Conservation (phyloP, 2,888 invertebrate genomes). For the Cryptosula pallasiana region DNA sequence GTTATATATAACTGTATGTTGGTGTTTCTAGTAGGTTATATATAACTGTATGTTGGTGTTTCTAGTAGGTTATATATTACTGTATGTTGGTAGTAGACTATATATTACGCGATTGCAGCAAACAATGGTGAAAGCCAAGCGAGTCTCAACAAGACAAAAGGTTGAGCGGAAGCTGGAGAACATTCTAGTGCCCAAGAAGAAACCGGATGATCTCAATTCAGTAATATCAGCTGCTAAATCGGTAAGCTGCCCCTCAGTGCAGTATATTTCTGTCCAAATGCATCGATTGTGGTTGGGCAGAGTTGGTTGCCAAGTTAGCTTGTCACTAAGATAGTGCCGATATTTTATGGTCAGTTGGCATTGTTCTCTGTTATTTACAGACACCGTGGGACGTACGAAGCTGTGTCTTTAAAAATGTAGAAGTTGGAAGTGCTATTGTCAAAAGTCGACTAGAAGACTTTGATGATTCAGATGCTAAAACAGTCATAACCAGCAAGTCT, state of each 20-base stretch:
- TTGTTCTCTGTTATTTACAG: background rate
- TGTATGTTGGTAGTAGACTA: too few relatives aligned
- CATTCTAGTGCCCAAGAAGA: background rate
- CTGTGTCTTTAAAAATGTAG: constrained; percentile 12
- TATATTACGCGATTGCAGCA: too few relatives aligned
- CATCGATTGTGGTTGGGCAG: too few relatives aligned
- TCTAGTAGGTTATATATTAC: too few relatives aligned
- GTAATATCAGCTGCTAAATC: constrained; percentile 17
- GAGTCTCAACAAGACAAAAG: background rate
- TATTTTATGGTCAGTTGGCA: too few relatives aligned
- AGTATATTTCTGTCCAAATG: too few relatives aligned
- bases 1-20: too few relatives aligned
- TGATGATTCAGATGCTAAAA: constrained; percentile 40
- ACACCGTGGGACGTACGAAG: constrained; percentile 17
- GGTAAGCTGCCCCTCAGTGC: background rate
- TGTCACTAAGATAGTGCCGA: too few relatives aligned
- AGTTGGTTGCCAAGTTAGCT: too few relatives aligned
- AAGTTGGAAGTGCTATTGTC: constrained; percentile 13
- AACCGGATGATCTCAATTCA: background rate
- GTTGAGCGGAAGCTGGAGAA: constrained; percentile 11
- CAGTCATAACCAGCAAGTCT: constrained; percentile 43
- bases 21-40: too few relatives aligned
- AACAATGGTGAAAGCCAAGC: background rate
- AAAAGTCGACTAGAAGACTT: constrained; percentile 17
- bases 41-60: too few relatives aligned